A percentile compares a stretch with the other conserved stretches of the same genome.
Evolutionary conservation across 92 coral and sea anemone genomes (phyloP).

Genomic region (Metridium senile): DNA sequence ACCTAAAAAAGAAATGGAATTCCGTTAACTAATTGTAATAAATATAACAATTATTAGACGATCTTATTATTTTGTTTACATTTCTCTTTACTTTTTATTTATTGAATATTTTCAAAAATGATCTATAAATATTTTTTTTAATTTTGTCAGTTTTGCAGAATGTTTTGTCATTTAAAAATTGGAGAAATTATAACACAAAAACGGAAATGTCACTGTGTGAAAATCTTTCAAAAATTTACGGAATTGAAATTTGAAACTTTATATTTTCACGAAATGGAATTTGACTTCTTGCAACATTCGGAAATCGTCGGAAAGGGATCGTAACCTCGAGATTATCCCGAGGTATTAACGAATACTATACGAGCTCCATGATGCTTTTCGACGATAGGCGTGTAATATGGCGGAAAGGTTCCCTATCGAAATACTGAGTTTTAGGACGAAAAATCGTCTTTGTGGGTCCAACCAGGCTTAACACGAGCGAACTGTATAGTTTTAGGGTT

Average conservation of each 20-base stretch:
- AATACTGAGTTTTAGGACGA: conserved; percentile 23
- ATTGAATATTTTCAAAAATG: no score
- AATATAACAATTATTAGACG: no score
- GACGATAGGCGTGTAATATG: conserved; percentile 55
- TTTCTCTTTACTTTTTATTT: no score
- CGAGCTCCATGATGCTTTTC: conserved; percentile 45
- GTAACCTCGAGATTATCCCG: conserved; percentile 12
- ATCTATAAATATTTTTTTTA: no score
- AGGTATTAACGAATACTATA: neutral
- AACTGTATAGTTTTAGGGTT: conserved; percentile 9
- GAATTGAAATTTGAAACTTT: conserved; percentile 7
- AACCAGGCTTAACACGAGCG: conserved; percentile 22
- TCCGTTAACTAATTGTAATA: no score
- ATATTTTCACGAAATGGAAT: neutral
- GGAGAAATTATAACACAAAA: neutral
- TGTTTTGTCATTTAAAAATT: neutral
- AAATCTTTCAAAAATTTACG: neutral
- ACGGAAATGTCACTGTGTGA: neutral
- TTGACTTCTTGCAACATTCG: conserved; percentile 2
- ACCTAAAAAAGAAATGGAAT: no score
- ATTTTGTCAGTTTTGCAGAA: neutral
- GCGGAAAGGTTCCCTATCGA: conserved; percentile 48
- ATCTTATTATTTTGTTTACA: no score
- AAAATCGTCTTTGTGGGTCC: conserved; percentile 16
- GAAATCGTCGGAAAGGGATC: neutral